Percentiles rank a stretch among this genome's conserved stretches.
Evolutionary conservation across 2,888 invertebrate genomes (phyloP).

Genomic region (Caenorhabditis virilis): DNA sequence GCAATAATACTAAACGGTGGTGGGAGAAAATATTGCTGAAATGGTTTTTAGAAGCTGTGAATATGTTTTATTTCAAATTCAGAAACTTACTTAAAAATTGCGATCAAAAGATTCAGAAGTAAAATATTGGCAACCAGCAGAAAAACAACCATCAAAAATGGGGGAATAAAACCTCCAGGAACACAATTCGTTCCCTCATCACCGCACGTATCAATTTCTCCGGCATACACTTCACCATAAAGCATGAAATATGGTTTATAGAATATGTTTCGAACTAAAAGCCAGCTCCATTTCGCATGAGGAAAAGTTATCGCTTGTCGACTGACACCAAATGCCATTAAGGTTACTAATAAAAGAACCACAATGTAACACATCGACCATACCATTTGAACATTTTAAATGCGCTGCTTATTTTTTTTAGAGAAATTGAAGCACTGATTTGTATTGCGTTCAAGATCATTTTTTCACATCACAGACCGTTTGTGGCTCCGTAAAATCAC

Average conservation of each 20-base stretch:
- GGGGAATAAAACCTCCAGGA: constrained; percentile 83
- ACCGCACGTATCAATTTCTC: too few relatives aligned
- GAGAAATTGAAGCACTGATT: too few relatives aligned
- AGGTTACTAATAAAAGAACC: constrained; percentile 88
- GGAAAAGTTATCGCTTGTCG: constrained; percentile 91
- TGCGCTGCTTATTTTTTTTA: too few relatives aligned
- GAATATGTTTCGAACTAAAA: constrained; percentile 84
- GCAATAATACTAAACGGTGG: constrained; percentile 73
- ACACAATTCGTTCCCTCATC: constrained; percentile 67
- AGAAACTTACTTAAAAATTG: constrained; percentile 83
- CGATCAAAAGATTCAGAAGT: constrained; percentile 94
- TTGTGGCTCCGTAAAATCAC: too few relatives aligned
- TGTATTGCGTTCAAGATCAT: too few relatives aligned
- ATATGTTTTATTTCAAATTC: constrained; percentile 3
- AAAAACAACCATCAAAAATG: constrained; percentile 90
- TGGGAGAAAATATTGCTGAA: constrained; percentile 74
- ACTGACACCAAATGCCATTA: constrained; percentile 91
- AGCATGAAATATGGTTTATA: too few relatives aligned
- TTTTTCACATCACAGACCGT: too few relatives aligned
- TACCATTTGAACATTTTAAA: too few relatives aligned
- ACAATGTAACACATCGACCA: constrained; percentile 95
- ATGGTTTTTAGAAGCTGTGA: neutral
- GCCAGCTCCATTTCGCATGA: constrained; percentile 85
- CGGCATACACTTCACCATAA: too few relatives aligned
- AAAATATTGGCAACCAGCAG: constrained; percentile 94